phyloP scores from a whole-genome alignment of 2,113 vertebrate species.

The Eurystomus gularis region DNA sequence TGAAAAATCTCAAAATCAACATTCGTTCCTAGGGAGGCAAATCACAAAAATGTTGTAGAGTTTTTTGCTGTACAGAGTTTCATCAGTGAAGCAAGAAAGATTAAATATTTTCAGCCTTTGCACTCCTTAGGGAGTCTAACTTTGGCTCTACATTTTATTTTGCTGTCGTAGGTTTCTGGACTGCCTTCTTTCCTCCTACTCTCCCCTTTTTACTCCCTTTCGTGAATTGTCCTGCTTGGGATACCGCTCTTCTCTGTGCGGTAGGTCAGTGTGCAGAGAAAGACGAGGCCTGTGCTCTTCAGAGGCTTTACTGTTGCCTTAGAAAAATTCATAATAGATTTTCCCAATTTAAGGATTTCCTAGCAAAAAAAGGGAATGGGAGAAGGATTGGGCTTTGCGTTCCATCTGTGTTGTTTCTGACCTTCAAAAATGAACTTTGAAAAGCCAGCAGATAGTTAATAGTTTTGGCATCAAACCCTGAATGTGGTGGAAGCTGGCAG shows the following conservation, averaged over 20 bases:
- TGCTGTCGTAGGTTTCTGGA: neutral
- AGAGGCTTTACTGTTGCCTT: neutral
- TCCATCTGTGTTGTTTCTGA: neutral
- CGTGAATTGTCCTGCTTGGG: neutral
- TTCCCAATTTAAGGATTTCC: neutral
- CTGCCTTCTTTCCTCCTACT: neutral
- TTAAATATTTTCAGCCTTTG: conserved; percentile 29
- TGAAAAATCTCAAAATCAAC: neutral
- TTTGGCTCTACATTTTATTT: neutral
- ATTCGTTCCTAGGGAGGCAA: neutral
- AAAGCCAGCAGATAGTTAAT: conserved; percentile 1
- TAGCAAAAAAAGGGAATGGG: neutral
- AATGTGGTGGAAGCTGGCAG: conserved; percentile 22
- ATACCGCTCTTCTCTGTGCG: neutral
- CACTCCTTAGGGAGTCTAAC: neutral
- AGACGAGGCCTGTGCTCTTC: neutral
- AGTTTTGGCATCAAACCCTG: neutral
- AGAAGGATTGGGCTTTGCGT: neutral
- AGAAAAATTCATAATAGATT: neutral
- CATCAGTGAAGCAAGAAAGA: neutral
- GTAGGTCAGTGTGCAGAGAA: neutral
- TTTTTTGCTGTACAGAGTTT: neutral
- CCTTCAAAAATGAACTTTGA: neutral
- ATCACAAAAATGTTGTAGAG: neutral
- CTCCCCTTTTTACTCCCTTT: neutral